These are phyloP conservation scores for Hesperophylax magnus DNA, from an alignment of 1,140 invertebrate genomes.

Conservation along the genomic window DNA sequence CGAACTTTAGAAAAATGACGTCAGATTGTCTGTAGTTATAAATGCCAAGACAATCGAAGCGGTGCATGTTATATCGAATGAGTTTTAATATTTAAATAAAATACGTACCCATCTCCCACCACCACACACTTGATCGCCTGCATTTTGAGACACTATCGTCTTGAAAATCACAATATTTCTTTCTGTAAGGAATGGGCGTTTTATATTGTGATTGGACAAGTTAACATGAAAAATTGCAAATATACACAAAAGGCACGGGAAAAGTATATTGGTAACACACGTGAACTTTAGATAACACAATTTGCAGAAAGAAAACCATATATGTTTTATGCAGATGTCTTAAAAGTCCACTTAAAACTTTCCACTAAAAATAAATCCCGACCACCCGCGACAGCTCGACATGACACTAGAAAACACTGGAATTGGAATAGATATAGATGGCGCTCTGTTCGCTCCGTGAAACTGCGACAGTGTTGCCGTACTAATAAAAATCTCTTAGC, in stretches of 20 bases:
- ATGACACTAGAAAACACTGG: conserved; percentile 37
- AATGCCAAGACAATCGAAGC: conserved; percentile 14
- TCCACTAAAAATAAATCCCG: conserved; percentile 33
- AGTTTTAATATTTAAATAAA: conserved; percentile 25
- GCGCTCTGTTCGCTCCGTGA: conserved; percentile 16
- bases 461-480: conserved; percentile 1
- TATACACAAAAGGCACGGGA: conserved; percentile 1
- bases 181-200: conserved; percentile 47
- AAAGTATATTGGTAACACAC: neutral
- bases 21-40: conserved; percentile 34
- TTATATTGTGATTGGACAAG: conserved; percentile 32
- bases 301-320: neutral
- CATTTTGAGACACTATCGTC: conserved; percentile 71
- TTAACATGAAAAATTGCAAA: conserved; percentile 33
- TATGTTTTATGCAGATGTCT: neutral
- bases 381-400: conserved; percentile 41
- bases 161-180: conserved; percentile 42
- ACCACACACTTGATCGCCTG: conserved; percentile 97
- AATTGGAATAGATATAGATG: conserved; percentile 13
- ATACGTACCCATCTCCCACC: conserved; percentile 88
- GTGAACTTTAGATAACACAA: conserved; percentile 17
- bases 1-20: conserved; percentile 42
- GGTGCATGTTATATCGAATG: neutral
- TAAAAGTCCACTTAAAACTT: conserved; percentile 31
- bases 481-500: conserved; percentile 14